Evolutionary conservation across 1,140 invertebrate species (phyloP).

Genomic region (Drosophila pruinosa): DNA sequence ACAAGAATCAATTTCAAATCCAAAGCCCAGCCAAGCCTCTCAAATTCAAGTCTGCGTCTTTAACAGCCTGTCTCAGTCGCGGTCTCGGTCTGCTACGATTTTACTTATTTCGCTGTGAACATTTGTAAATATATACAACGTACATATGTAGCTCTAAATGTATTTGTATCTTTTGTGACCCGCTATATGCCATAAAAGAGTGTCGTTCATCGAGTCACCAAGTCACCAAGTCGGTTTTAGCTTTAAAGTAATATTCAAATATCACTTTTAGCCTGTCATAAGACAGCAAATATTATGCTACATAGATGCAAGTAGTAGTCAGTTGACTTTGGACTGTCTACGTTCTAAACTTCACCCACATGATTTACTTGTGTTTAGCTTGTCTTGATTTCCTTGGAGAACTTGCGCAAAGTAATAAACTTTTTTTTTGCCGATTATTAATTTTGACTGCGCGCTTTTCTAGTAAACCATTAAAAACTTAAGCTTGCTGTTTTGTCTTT

Average conservation of each 20-base stretch:
- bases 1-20: conserved; percentile 29
- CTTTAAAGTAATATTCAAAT: conserved; percentile 24
- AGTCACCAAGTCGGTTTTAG: neutral
- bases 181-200: neutral
- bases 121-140: conserved; percentile 14
- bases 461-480: neutral
- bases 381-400: conserved; percentile 7
- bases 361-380: conserved; percentile 43
- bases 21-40: conserved; percentile 48
- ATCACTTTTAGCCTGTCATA: conserved; percentile 55
- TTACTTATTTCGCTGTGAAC: conserved; percentile 19
- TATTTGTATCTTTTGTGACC: conserved; percentile 15
- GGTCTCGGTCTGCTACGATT: conserved; percentile 6
- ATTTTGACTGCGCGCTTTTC: neutral
- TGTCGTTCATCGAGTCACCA: conserved; percentile 1
- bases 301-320: conserved; percentile 23
- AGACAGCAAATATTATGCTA: conserved; percentile 18
- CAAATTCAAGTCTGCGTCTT: conserved; percentile 21
- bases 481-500: neutral
- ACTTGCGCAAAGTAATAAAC: neutral
- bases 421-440: neutral
- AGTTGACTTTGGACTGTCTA: conserved; percentile 39
- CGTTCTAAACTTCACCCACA: conserved; percentile 68
- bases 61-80: neutral
- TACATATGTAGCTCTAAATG: neutral